These are phyloP conservation scores for Piprites chloris DNA, from an alignment of 2,113 vertebrate species.

Conservation along the genomic window DNA sequence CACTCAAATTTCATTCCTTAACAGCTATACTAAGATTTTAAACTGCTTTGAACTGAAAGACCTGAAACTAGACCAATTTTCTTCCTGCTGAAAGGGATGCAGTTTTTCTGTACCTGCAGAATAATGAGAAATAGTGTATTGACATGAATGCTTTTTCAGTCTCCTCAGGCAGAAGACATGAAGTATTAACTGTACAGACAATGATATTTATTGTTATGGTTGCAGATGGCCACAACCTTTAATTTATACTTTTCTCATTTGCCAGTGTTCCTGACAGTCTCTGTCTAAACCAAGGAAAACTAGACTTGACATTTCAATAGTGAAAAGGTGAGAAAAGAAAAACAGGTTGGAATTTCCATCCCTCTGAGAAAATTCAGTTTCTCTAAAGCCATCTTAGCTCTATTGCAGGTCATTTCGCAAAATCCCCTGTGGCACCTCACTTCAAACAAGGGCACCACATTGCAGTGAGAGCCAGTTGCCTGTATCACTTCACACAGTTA, in stretches of 20 bases:
- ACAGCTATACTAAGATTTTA: not conserved
- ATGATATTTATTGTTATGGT: not conserved
- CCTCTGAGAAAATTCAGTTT: not conserved
- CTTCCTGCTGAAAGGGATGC: not conserved
- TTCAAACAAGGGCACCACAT: not conserved
- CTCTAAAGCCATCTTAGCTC: not conserved
- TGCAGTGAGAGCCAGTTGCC: not conserved
- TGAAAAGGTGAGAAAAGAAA: not conserved
- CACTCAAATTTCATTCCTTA: not conserved
- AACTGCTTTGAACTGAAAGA: not conserved
- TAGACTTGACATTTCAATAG: not conserved
- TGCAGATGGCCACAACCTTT: not conserved
- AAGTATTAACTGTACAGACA: not conserved
- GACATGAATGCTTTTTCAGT: not conserved
- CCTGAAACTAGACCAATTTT: not conserved
- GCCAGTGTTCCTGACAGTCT: not conserved
- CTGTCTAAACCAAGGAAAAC: not conserved
- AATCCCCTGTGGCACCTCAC: not conserved
- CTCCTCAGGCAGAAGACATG: not conserved
- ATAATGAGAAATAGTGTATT: not conserved
- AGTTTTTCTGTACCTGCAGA: not conserved
- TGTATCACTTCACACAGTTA: not conserved
- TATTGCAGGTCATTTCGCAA: not conserved
- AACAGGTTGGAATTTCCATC: not conserved
- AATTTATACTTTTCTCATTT: not conserved